Evolutionary conservation across 2,113 vertebrate species (phyloP).

Genomic region (Elanoides forficatus): DNA sequence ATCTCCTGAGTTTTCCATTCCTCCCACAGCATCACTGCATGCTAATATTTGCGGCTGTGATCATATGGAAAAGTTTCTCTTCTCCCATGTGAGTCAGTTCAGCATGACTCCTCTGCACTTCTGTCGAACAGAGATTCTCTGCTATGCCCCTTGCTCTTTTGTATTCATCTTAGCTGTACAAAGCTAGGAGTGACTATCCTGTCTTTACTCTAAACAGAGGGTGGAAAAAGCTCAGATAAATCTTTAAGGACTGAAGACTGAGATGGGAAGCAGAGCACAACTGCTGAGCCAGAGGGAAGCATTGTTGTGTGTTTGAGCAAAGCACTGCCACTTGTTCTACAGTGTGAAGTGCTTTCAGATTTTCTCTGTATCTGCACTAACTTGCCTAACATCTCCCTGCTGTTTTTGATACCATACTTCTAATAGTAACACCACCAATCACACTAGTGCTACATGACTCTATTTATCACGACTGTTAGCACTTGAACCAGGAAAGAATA

Average conservation of each 20-base stretch:
- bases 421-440: neutral
- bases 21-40: neutral
- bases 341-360: neutral
- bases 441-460: neutral
- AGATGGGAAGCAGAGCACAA: neutral
- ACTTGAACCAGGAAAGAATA: neutral
- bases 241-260: neutral
- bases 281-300: neutral
- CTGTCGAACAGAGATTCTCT: neutral
- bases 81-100: neutral
- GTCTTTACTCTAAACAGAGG: neutral
- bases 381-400: neutral
- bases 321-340: neutral
- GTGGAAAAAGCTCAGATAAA: neutral
- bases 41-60: neutral
- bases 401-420: neutral
- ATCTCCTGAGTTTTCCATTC: neutral
- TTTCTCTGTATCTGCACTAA: neutral
- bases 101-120: neutral
- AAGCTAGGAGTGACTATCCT: neutral
- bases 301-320: neutral
- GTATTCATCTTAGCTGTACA: neutral
- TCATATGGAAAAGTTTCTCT: constrained; percentile 4
- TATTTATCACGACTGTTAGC: neutral
- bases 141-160: neutral